Evolutionary conservation across 1,140 invertebrate species (phyloP), one percentile per base, ranked within the genome.

Genomic region (Zaprionus ornatus): DNA sequence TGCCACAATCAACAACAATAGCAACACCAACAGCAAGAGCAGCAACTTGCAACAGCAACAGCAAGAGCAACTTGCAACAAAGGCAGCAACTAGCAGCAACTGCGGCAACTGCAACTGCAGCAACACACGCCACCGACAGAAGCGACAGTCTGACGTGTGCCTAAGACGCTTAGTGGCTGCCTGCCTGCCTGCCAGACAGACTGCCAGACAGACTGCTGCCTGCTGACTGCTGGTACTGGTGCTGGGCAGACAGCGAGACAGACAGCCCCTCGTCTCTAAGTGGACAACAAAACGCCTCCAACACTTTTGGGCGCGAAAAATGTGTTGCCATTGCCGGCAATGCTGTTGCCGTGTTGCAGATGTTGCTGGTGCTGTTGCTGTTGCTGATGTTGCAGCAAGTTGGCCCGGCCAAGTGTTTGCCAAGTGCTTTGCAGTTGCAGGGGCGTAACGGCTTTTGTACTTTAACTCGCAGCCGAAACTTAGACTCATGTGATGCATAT

Each of bases 241-340:
- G 80, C 68, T 68, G n/a, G 42, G 35, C 37, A 60, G 57, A 25
- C 23, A 65, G 54, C 35, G 54, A 62, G 64, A 68, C 71, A 42
- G 72, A 74, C 72, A 74, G 57, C 68, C 64, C 72, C 85, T 76
- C 77, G 79, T 85, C 78, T 87, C 84, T 84, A 88, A 87, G 83
- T 87, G 84, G 84, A 87, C 84, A 87, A 87, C 84, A 87, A 87
- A 87, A 87, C 84, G 84, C 84, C 84, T 87, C 84, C 84, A 87
- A 87, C 84, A 87, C 84, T 90, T 87, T 87, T 84, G 78, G 83
- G 84, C 84, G 84, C 84, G 80, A 87, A 90, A 86, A 87, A 84
- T 87, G 84, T 87, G 84, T 87, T 87, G 84, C 83, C 80, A 77
- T 79, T 83, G 74, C 78, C 52, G 73, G 60, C 72, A 66, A 66